Evolutionary conservation across 37 sponge, comb jelly and placozoan species (phyloP), one percentile per base, ranked within the genome.

Genomic region (Hormiphora californensis): DNA sequence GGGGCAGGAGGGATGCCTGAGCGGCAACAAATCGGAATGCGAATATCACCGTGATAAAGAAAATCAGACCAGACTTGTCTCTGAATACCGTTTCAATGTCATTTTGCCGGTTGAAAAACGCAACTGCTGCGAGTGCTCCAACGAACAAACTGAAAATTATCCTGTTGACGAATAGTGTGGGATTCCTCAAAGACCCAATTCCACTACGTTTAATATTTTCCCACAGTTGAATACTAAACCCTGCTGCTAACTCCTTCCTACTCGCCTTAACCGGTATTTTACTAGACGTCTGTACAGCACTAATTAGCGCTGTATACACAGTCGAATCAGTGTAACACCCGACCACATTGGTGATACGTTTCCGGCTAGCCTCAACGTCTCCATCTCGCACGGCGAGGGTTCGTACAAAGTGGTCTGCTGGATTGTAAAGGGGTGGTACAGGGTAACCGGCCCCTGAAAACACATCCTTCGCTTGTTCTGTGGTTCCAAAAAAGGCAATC

Each of bases 391-490:
- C 34, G 9, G 68, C 68, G 34, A 67, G 68, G 9, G 68, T 67
- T 35, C 19, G 9, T 19, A 67, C 34, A 39, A 67, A 67, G 68
- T 67, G 68, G 34, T 67, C 68, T 7, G 68, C 39, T 67, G 68
- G 68, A 34, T 39, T 36, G 37, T 67, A 5, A 39, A 36, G 5
- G 7, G 68, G 39, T 8, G 68, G 68, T 19, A 35, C 31, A 7
- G 68, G 36, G 68, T 67, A 32, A 15, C 39, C 39, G 9, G 9
- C 39, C 9, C 34, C 37, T 19, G 31, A 7, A 19, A 67, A 67
- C 38, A 28, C 4, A 1, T 35, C 34, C 68, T 36, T 19, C 31
- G 68, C 68, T 36, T 67, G 38, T 15, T 21, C 30, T 9, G 31
- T 9, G 37, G 4, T 32, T 9, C 68, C 68, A 32, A 67, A 19